Evolutionary conservation across 2,113 vertebrate species (phyloP), one percentile per base, ranked within the genome.

Genomic region (Drymodes brunneopygia): DNA sequence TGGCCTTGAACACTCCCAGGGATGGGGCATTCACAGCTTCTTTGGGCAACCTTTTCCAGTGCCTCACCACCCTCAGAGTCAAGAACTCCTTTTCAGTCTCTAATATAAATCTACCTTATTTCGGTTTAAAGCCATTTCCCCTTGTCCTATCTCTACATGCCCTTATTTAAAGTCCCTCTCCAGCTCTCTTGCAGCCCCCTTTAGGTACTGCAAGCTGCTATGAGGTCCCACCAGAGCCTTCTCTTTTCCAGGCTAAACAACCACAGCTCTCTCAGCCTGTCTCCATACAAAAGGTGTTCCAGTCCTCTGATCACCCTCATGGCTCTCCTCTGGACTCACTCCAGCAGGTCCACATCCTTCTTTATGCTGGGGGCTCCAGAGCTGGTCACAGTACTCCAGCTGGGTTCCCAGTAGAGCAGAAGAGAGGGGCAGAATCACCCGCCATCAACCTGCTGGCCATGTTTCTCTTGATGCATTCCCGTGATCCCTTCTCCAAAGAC

Each of bases 361-460:
- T 54, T 31, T 48, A 33, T 4, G 6, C 1, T 31, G 27, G 9
- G 12, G 23, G 5, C 16, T 11, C 47, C 40, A 44, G 47, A 69
- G 28, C 19, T 44, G 15, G 20, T 19, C 1, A 0, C 42, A 67
- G 27, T 11, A 38, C 4, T n/a, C 20, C 23, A 69, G 9, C 7
- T 69, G 48, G 11, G 27, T 6, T 62, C 54, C 62, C 47, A 17
- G 7, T 20, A 36, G 6, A 61, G 31, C 27, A 28, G 31, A 73
- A 60, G 3, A 66, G n/a, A 42, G 16, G 13, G 27, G 14, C 47
- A 86, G 67, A 81, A 67, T 44, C 47, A 21, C 47, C 54, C 33
- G n/a, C 19, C 31, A 11, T 50, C 0, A 0, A 56, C 7, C 31
- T 61, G 69, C 31, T 56, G 75, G 53, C 48, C 47, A 42, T 4